Percentiles rank a stretch among this genome's conserved stretches.
Conservation (phyloP, 2,797 vertebrate species). For the Scyliorhinus canicula region DNA sequence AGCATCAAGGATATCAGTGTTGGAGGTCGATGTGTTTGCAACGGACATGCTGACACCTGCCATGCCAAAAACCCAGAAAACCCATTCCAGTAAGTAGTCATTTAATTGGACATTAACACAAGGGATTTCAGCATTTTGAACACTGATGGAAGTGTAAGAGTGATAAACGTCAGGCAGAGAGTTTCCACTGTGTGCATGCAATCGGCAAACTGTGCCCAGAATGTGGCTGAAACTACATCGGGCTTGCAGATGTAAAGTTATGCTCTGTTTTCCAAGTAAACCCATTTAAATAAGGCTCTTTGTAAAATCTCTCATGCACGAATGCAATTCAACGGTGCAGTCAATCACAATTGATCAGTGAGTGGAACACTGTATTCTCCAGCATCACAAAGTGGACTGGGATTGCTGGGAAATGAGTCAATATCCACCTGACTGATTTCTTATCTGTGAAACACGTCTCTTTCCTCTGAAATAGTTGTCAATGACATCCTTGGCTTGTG, state of each 20-base stretch:
- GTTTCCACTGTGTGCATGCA: neutral
- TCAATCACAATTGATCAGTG: neutral
- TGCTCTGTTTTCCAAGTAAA: neutral
- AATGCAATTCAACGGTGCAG: neutral
- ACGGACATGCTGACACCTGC: conserved; percentile 80
- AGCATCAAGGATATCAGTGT: conserved; percentile 92
- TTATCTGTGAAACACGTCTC: no score
- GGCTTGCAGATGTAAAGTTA: neutral
- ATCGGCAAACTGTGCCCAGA: neutral
- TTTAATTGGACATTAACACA: conserved; percentile 43
- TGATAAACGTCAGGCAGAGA: neutral
- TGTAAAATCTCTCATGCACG: neutral
- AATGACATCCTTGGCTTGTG: no score
- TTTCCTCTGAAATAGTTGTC: no score
- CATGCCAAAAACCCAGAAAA: conserved; percentile 52
- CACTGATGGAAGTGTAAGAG: neutral
- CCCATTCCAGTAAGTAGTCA: conserved; percentile 52
- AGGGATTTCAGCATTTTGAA: neutral
- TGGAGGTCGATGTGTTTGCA: conserved; percentile 82
- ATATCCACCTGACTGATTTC: neutral
- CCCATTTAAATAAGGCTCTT: neutral
- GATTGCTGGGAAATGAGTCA: neutral
- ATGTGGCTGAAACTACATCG: neutral
- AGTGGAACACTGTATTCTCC: neutral
- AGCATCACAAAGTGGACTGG: neutral